These are phyloP conservation scores for Aphodius sticticus DNA, from an alignment of 2,888 invertebrate species.

Conservation along the genomic window DNA sequence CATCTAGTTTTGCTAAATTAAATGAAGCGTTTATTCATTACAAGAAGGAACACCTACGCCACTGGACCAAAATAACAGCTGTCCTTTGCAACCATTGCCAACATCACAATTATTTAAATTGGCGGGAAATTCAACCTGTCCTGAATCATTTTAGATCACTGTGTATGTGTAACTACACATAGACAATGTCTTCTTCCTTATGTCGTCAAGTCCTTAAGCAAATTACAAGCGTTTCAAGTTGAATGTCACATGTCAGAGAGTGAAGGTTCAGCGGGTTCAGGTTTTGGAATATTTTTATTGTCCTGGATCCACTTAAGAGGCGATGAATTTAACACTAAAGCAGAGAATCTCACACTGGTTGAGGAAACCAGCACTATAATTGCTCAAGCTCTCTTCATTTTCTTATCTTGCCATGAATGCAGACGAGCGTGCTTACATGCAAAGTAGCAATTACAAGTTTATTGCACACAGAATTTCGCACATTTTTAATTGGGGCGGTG, in stretches of 20 bases:
- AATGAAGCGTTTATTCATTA: no score
- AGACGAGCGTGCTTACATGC: conserved; percentile 6
- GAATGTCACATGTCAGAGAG: not conserved
- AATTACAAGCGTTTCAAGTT: not conserved
- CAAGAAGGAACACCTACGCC: no score
- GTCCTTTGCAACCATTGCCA: no score
- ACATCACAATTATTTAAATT: no score
- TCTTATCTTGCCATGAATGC: no score
- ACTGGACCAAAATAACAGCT: no score
- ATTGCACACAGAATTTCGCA: conserved; percentile 12
- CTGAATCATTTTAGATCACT: no score
- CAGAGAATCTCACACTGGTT: conserved; percentile 9
- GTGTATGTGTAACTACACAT: no score
- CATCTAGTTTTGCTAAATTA: no score
- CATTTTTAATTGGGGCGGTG: conserved; percentile 18
- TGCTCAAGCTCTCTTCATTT: conserved; percentile 6
- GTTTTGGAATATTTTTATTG: conserved; percentile 14
- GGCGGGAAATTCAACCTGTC: no score
- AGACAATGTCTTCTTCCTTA: not conserved
- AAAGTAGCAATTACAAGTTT: not conserved
- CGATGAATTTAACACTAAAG: not conserved
- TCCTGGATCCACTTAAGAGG: conserved; percentile 6
- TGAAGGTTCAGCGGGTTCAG: not conserved
- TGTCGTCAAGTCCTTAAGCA: not conserved
- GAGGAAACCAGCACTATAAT: conserved; percentile 5